These are phyloP conservation scores for Heliconius congener DNA, from an alignment of 1,140 invertebrate genomes.

Conservation along the genomic window DNA sequence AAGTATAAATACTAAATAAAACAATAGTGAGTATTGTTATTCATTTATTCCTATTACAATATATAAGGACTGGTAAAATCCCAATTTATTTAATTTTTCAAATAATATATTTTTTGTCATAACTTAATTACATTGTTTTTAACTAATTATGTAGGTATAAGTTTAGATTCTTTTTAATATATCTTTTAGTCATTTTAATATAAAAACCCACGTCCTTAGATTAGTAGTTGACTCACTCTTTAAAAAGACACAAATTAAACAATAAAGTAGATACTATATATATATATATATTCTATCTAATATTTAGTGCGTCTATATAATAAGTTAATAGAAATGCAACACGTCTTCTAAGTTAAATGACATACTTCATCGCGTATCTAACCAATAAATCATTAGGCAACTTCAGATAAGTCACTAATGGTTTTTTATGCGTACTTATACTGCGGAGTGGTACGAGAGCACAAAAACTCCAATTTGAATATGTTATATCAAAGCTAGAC, in stretches of 20 bases:
- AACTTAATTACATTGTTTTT: no score
- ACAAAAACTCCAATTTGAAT: not conserved
- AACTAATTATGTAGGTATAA: no score
- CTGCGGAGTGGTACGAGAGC: not conserved
- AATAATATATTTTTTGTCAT: not conserved
- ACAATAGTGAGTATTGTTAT: not conserved
- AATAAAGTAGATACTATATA: not conserved
- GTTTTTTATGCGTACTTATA: slow-evolving; percentile 23
- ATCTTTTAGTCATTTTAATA: no score
- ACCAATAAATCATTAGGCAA: slow-evolving; percentile 29
- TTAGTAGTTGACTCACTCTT: no score
- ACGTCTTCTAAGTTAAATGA: slow-evolving; percentile 20
- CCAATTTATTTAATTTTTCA: not conserved
- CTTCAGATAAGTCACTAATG: slow-evolving; percentile 32
- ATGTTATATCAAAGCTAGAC: not conserved
- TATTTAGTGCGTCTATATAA: not conserved
- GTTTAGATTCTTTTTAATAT: no score
- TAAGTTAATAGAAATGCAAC: not conserved
- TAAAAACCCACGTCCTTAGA: no score
- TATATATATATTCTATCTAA: not conserved
- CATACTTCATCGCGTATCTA: slow-evolving; percentile 27
- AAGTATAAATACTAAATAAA: not conserved
- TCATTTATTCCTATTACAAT: not conserved
- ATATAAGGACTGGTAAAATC: not conserved
- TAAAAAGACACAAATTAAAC: no score